A percentile compares a stretch with the other conserved stretches of the same genome.
These are phyloP conservation scores for Bolinopsis microptera DNA, from an alignment of 37 sponge, comb jelly and placozoan species.

Conservation along the genomic window DNA sequence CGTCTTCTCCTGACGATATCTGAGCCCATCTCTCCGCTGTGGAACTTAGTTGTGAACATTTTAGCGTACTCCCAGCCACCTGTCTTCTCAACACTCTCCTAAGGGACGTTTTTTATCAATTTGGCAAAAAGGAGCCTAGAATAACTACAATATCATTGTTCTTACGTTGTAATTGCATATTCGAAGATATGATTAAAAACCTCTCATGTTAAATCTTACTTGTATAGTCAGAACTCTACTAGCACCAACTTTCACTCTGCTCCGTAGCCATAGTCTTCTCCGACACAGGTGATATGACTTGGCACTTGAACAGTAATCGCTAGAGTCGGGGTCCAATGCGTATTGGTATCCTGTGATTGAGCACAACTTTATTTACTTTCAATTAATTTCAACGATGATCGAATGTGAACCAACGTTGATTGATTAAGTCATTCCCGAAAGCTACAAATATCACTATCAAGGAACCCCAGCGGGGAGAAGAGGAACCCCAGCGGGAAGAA, in stretches of 20 bases:
- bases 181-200: neutral
- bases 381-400: neutral
- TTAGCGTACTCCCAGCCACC: slow-evolving; percentile 28
- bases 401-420: too few relatives aligned
- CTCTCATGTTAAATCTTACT: neutral
- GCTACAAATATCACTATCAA: too few relatives aligned
- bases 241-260: slow-evolving; percentile 13
- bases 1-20: neutral
- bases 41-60: slow-evolving; percentile 43
- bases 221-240: neutral
- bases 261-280: slow-evolving; percentile 20
- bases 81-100: neutral
- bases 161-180: too few relatives aligned
- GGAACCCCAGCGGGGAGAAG: too few relatives aligned
- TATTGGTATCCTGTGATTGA: slow-evolving; percentile 2
- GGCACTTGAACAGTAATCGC: slow-evolving; percentile 2
- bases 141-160: neutral
- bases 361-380: neutral
- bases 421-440: too few relatives aligned
- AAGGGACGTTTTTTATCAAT: neutral
- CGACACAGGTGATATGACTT: neutral
- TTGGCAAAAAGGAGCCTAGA: neutral
- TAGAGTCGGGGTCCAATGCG: neutral
- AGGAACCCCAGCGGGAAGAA: too few relatives aligned
- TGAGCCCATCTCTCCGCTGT: slow-evolving; percentile 9